phyloP scores from a whole-genome alignment of 2,797 vertebrate genomes.

The Glyptemys insculpta region DNA sequence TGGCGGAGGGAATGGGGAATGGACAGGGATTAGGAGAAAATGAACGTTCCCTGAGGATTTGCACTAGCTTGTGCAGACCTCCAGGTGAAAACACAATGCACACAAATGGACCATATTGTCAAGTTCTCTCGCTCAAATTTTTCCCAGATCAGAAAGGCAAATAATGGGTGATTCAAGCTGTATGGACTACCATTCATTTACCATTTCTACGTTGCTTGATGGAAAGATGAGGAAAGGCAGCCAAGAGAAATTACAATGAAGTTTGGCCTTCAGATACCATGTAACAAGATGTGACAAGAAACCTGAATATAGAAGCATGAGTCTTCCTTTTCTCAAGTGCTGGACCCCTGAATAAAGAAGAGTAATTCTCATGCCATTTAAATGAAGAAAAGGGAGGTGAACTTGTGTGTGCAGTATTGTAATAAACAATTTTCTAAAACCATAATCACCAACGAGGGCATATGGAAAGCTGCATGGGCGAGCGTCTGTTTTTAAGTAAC shows the following conservation, averaged over 20 bases:
- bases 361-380: neutral
- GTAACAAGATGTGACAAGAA: neutral
- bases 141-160: neutral
- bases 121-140: neutral
- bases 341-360: neutral
- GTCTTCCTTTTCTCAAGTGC: neutral
- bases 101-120: neutral
- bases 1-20: neutral
- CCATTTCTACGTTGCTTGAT: neutral
- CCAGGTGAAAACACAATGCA: neutral
- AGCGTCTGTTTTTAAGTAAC: neutral
- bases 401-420: rapidly evolving
- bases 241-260: neutral
- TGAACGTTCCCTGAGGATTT: neutral
- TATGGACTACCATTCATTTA: neutral
- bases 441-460: too few species aligned
- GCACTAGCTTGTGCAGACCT: neutral
- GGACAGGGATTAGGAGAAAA: neutral
- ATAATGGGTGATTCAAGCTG: neutral
- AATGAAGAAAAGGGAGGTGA: neutral
- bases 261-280: neutral
- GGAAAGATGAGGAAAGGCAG: neutral
- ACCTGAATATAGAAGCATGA: neutral
- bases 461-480: neutral
- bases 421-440: neutral